Conservation (phyloP, 2,797 vertebrate species). For the Mormyrops attenuatus region DNA sequence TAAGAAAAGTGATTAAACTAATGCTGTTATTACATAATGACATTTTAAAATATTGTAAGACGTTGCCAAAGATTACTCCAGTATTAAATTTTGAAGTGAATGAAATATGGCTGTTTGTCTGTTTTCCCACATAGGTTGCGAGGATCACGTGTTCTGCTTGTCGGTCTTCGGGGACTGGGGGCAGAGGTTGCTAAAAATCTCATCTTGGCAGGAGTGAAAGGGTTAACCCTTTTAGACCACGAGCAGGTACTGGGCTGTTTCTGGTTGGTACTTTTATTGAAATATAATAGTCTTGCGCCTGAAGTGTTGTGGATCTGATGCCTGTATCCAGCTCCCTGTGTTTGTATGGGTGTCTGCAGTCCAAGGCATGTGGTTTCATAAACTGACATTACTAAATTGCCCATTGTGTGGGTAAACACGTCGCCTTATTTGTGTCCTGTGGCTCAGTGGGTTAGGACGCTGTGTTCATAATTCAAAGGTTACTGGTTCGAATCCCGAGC, state of each 20-base stretch:
- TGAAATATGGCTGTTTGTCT: neutral
- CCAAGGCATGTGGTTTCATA: neutral
- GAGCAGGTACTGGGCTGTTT: constrained; percentile 62
- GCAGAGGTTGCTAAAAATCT: constrained; percentile 89
- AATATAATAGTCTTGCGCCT: neutral
- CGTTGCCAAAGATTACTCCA: neutral
- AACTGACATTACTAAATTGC: neutral
- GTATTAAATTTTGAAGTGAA: neutral
- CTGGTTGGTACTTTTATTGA: neutral
- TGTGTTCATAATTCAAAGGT: neutral
- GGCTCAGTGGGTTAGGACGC: neutral
- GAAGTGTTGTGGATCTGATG: neutral
- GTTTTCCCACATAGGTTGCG: constrained; percentile 62
- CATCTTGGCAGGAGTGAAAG: constrained; percentile 85
- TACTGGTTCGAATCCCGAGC: neutral
- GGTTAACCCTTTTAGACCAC: constrained; percentile 79
- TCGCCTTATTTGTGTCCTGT: neutral
- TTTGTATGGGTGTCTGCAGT: neutral
- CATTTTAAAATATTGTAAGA: neutral
- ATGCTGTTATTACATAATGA: neutral
- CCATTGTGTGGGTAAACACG: neutral
- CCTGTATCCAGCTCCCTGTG: neutral
- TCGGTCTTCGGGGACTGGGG: constrained; percentile 75
- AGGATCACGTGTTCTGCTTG: constrained; percentile 81
- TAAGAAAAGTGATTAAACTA: neutral